Evolutionary conservation across 2,888 invertebrate genomes (phyloP), one percentile per base, ranked within the genome.

Genomic region (Harpalus rufipes): DNA sequence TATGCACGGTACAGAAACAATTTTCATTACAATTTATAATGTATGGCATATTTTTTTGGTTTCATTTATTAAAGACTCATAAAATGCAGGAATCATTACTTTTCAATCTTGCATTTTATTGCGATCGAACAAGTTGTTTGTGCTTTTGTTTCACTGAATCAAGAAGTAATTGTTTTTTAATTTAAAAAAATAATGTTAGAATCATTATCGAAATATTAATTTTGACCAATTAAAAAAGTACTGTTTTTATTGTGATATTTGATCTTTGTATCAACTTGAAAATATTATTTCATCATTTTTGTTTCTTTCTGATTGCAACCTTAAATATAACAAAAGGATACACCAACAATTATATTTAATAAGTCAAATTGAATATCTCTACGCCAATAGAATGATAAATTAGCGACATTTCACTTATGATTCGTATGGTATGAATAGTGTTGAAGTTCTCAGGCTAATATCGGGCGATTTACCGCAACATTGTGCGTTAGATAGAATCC

Each of bases 401-500:
- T 63, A 12, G 25, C 21, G 25, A 12, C 63, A 63, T 21, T 68
- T 68, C 68, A 18, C 39, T 14, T 68, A 39, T 32, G 39, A 68
- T 14, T 39, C 39, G 32, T 0, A 39, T 51, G 44, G 44, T 51
- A n/a, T 44, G 44, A 72, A 41, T 41, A 72, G 72, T 74, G 51
- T 7, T 41, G 44, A 74, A 74, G 32, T 68, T 68, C 68, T 25
- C 68, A 7, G 7, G 68, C 68, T 68, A 68, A 74, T 74, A 74
- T 74, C 44, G 18, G 16, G 16, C 72, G 72, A 74, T 74, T 74
- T 74, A 18, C 72, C 72, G 72, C 72, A 74, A 74, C 41, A 74
- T 74, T 74, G 72, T 74, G 72, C 72, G 41, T 74, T 74, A 74
- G 72, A 74, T 74, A 51, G 72, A 74, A 74, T 74, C 72, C 72